phyloP scores from a whole-genome alignment of 2,797 vertebrate genomes.

The Lagothrix lagotricha region DNA sequence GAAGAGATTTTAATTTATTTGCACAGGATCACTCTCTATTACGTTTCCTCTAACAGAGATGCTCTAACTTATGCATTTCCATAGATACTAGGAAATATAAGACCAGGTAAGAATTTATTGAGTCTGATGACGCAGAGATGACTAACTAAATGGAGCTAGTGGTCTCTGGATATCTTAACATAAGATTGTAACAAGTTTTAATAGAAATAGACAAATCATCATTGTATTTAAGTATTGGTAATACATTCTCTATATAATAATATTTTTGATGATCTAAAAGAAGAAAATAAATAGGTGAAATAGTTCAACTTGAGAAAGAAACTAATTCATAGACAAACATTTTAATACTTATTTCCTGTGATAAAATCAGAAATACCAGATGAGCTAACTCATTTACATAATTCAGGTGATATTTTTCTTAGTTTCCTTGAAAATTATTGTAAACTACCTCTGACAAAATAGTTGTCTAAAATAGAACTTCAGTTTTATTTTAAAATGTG shows the following conservation, averaged over 20 bases:
- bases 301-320: not conserved
- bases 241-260: not conserved
- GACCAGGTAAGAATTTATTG: not conserved
- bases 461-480: not conserved
- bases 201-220: not conserved
- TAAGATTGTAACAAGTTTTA: not conserved
- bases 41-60: not conserved
- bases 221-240: not conserved
- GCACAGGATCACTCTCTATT: not conserved
- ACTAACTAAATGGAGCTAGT: not conserved
- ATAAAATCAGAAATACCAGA: not conserved
- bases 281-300: not conserved
- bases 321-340: not conserved
- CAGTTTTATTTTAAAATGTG: not conserved
- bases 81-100: not conserved
- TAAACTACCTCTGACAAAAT: not conserved
- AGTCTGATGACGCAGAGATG: not conserved
- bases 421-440: not conserved
- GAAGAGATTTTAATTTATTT: not conserved
- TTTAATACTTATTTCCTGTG: not conserved
- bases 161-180: not conserved
- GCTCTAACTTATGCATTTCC: not conserved
- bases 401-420: not conserved
- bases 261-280: not conserved
- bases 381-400: not conserved